Base-by-base conservation (phyloP, 2,113 vertebrate species). In the Phylloscopus trochiloides region DNA sequence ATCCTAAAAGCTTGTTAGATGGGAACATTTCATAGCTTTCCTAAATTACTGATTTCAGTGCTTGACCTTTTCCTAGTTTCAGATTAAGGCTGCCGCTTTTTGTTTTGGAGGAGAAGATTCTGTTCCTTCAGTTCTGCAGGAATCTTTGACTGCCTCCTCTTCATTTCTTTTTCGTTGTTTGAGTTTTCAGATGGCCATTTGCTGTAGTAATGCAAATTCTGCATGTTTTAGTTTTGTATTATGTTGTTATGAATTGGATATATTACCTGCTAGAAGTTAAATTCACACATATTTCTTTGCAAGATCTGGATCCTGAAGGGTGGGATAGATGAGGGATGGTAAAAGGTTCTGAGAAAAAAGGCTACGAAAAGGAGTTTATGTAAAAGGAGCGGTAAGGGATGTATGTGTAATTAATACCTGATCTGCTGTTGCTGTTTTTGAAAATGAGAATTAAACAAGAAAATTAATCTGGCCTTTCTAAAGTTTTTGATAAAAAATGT, bases 361-460 rank as follows among this genome's bases (percentile, higher is more conserved):
- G 10, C 28, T 52, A 9, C 62, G 57, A 76, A 86, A 50, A 88
- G 12, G 73, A 26, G 5, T 86, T 10, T 68, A 38, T 76, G 32
- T 76, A 61, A 76, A 75, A 26, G 24, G 28, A 19, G 11, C 16
- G 16, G 1, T 17, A 17, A 12, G 11, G 15, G 5, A 21, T 57
- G 26, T 86, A 29, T 85, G 4, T 90, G 26, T 93, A 70, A 67
- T 65, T 91, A 62, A 67, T 65, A 43, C 15, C 34, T 83, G 67
- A 63, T 63, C 16, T 79, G 51, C 71, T 92, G 40, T 86, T 90
- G 40, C 38, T 91, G 25, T 40, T 95, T 43, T 67, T 90, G 34
- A 94, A 93, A 43, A 85, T n/a, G 43, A 85, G 47, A 94, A 92
- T 96, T 90, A 93, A 95, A 17, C 24, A 86, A 92, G 40, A 82